Evolutionary conservation across 2,797 vertebrate genomes (phyloP).

Genomic region (Pygocentrus nattereri): DNA sequence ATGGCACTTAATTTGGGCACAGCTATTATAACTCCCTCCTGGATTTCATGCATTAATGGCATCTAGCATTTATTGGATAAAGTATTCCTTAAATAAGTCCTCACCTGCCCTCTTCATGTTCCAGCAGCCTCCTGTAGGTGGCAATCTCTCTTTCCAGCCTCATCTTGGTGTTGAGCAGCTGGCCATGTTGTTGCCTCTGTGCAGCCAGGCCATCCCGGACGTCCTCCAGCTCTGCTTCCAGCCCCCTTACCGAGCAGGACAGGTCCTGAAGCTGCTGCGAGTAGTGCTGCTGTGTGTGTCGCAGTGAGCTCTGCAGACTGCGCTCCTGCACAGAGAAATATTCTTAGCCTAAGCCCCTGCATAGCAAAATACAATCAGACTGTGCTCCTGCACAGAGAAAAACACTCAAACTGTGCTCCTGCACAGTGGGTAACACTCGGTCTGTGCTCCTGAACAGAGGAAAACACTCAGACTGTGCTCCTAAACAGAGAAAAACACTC

Average conservation of each 20-base stretch:
- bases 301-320: constrained; percentile 88
- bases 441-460: too few species aligned
- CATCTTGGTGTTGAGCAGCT: constrained; percentile 95
- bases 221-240: constrained; percentile 89
- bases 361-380: too few species aligned
- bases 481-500: too few species aligned
- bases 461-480: too few species aligned
- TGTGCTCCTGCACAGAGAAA: too few species aligned
- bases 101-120: constrained; percentile 93
- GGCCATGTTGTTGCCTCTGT: constrained; percentile 89
- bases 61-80: too few species aligned
- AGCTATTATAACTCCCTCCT: too few species aligned
- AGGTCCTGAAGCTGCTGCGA: constrained; percentile 87
- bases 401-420: neutral
- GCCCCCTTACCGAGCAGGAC: constrained; percentile 83
- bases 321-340: constrained; percentile 82
- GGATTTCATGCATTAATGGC: too few species aligned
- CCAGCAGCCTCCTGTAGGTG: constrained; percentile 90
- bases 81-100: constrained; percentile 1
- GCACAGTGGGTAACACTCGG: too few species aligned
- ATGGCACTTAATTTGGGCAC: too few species aligned
- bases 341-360: neutral
- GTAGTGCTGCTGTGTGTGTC: constrained; percentile 86
- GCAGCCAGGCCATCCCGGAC: constrained; percentile 85
- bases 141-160: constrained; percentile 92